Percentiles rank a stretch among this genome's conserved stretches.
phyloP scores from a whole-genome alignment of 1,140 invertebrate genomes.

The Papilio machaon region DNA sequence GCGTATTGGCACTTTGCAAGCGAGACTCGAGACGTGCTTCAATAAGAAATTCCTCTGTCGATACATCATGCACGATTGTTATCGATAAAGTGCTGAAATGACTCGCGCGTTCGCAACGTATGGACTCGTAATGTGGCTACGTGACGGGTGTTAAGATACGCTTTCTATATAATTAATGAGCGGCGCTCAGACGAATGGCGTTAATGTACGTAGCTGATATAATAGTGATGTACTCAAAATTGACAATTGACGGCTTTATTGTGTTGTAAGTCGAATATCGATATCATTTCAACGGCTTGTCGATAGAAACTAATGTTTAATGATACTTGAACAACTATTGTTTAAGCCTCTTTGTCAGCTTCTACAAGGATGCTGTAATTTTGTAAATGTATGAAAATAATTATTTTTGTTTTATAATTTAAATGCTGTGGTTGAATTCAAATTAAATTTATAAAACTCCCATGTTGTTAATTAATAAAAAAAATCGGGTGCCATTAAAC shows the following conservation, averaged over 20 bases:
- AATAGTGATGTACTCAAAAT: neutral
- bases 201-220: neutral
- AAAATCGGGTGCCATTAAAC: neutral
- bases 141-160: constrained; percentile 38
- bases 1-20: constrained; percentile 19
- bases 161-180: constrained; percentile 39
- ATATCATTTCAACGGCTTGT: neutral
- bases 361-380: too few relatives aligned
- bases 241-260: neutral
- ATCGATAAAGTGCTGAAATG: constrained; percentile 36
- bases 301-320: neutral
- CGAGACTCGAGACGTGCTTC: neutral
- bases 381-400: too few relatives aligned
- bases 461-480: neutral
- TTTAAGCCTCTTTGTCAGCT: too few relatives aligned
- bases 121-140: constrained; percentile 21
- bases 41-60: constrained; percentile 30
- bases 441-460: neutral
- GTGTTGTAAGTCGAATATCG: neutral
- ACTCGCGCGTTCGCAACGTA: constrained; percentile 26
- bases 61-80: constrained; percentile 35
- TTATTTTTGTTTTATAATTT: neutral
- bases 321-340: too few relatives aligned
- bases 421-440: neutral
- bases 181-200: neutral